Evolutionary conservation across 2,113 vertebrate species (phyloP), one percentile per base, ranked within the genome.

Genomic region (Trichomycterus rosablanca): DNA sequence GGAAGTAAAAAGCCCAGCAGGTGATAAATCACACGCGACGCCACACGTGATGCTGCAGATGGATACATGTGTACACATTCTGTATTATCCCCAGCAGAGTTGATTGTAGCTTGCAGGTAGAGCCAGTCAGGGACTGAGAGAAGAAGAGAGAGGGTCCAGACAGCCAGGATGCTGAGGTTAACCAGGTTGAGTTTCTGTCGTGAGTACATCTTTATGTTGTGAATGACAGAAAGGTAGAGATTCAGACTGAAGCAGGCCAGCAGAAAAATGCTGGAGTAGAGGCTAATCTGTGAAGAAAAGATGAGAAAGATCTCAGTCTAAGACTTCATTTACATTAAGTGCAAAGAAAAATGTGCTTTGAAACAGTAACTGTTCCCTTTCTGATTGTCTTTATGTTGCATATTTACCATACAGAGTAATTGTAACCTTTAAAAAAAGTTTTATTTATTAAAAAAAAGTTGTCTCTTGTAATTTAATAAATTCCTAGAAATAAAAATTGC

Each of bases 161-260:
- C 74, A 0, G n/a, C 55, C 15, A 85, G 12, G 14, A 90, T 90
- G 68, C 83, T 90, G 64, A 73, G 50, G 1, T 85, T 67, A 2
- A 81, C 76, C 0, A 74, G 35, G 44, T 58, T 60, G 0, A 79
- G 68, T 5, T 83, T 89, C 23, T 72, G 85, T 5, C 84, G 76
- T 6, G 86, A 89, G 82, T 90, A 91, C 78, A 93, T 87, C 57
- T 90, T 89, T 4, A 88, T 84, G 2, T 90, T 88, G 0, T 90
- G 88, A 19, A 92, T 88, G 0, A 93, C 89, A 58, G 85, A 91
- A 60, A 93, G 44, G 81, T 93, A 94, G 7, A 91, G 86, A 59
- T 95, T 89, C 9, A 91, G 67, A 63, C 93, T 93, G 78, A 95
- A 92, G 77, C 92, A 92, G 42, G 80, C 86, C 58, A 95, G 81